Evolutionary conservation across 2,113 vertebrate species (phyloP).

Genomic region (Oreochromis aureus): DNA sequence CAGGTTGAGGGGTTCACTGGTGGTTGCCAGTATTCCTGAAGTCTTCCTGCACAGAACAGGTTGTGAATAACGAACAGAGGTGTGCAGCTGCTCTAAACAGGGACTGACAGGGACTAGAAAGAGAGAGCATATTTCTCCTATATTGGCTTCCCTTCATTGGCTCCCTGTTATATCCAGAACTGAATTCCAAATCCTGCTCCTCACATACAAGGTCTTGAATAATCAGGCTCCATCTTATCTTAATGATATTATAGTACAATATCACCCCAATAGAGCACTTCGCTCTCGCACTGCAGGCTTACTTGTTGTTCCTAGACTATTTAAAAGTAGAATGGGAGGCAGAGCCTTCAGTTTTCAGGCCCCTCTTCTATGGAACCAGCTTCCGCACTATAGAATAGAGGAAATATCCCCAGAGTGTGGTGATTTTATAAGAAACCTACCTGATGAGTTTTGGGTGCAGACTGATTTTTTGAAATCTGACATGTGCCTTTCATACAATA

Average conservation of each 20-base stretch:
- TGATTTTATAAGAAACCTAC: not conserved
- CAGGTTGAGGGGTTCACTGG: not conserved
- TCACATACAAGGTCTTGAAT: not conserved
- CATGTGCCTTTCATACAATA: not conserved
- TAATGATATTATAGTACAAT: not conserved
- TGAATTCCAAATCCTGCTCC: not conserved
- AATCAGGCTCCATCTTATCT: not conserved
- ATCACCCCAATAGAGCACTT: not conserved
- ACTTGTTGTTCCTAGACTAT: not conserved
- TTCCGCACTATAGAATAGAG: not conserved
- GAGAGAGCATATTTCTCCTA: not conserved
- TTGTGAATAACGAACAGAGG: not conserved
- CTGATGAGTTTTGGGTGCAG: not conserved
- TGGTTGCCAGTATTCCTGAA: not conserved
- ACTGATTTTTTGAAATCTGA: not conserved
- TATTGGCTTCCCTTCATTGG: not conserved
- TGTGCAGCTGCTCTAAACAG: not conserved
- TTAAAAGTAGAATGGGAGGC: not conserved
- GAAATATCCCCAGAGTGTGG: not conserved
- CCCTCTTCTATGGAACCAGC: not conserved
- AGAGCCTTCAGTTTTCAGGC: not conserved
- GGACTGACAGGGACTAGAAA: not conserved
- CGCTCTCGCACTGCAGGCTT: not conserved
- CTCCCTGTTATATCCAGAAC: not conserved
- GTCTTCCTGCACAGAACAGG: not conserved